A percentile compares a stretch with the other conserved stretches of the same genome.
phyloP scores from a whole-genome alignment of 2,888 invertebrate species.

The Leucophora obtusa region DNA sequence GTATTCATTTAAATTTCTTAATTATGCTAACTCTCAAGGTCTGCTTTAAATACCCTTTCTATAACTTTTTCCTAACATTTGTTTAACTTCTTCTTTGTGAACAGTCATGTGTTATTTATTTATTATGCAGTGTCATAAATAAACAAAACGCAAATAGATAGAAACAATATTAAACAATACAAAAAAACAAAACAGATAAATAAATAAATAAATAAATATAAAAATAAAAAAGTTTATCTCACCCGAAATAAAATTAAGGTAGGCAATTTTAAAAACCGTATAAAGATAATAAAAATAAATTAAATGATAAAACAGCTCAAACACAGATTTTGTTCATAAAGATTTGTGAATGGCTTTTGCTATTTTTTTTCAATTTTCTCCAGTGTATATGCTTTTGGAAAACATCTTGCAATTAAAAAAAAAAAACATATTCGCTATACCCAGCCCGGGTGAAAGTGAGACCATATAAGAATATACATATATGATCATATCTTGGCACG shows the following conservation, averaged over 20 bases:
- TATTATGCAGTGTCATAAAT: constrained; percentile 51
- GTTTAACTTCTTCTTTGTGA: constrained; percentile 31
- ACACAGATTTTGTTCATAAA: too few relatives aligned
- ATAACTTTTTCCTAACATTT: constrained; percentile 9
- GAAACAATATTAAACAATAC: constrained; percentile 8
- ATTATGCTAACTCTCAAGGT: not conserved
- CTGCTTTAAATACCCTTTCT: not conserved
- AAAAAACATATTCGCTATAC: too few relatives aligned
- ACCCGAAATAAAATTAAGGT: constrained; percentile 28
- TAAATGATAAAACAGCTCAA: not conserved
- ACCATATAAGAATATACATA: too few relatives aligned
- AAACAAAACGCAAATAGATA: constrained; percentile 38
- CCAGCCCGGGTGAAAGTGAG: too few relatives aligned
- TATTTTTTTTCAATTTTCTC: too few relatives aligned
- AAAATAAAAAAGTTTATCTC: constrained; percentile 25
- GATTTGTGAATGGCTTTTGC: too few relatives aligned
- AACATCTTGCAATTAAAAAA: too few relatives aligned
- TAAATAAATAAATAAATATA: constrained; percentile 1
- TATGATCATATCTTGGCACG: too few relatives aligned
- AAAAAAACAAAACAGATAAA: not conserved
- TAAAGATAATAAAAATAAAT: not conserved
- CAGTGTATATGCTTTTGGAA: too few relatives aligned
- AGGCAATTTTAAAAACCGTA: constrained; percentile 13
- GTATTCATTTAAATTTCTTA: too few relatives aligned
- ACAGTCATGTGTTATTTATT: constrained; percentile 46